phyloP scores from a whole-genome alignment of 2,113 vertebrate species.

The Neoarius graeffei region DNA sequence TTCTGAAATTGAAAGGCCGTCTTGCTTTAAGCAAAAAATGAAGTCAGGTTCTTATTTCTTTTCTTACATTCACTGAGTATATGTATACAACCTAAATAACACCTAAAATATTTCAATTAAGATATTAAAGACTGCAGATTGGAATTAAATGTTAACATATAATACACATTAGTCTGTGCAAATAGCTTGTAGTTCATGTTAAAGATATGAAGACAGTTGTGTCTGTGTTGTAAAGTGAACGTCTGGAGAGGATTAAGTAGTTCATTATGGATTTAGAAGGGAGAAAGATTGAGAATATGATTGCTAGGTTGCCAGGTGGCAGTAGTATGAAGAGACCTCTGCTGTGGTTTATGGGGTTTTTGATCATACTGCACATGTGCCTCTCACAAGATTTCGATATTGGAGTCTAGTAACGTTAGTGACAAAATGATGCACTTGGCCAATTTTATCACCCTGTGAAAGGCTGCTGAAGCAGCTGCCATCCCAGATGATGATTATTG shows the following conservation, averaged over 20 bases:
- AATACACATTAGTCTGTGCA: not conserved
- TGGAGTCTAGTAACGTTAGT: conserved; percentile 1
- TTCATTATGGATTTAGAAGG: not conserved
- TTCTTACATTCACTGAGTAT: not conserved
- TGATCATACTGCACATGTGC: conserved; percentile 10
- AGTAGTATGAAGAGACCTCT: not conserved
- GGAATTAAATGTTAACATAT: not conserved
- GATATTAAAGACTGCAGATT: not conserved
- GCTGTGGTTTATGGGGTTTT: conserved; percentile 1
- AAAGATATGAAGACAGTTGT: not conserved
- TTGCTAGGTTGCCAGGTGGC: conserved; percentile 6
- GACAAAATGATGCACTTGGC: conserved; percentile 18
- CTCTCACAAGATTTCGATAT: conserved; percentile 10
- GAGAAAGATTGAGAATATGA: conserved; percentile 4
- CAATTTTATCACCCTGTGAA: conserved; percentile 4
- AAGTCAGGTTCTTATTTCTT: too few relatives aligned
- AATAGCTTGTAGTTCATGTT: not conserved
- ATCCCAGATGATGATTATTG: not conserved
- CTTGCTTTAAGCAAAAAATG: too few relatives aligned
- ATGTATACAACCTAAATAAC: not conserved
- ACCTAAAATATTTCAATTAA: not conserved
- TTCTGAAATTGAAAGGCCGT: too few relatives aligned
- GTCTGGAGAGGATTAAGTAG: not conserved
- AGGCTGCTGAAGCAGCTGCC: conserved; percentile 8
- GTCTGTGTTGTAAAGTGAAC: not conserved